Percentiles rank a stretch among this genome's conserved stretches.
Evolutionary conservation across 2,797 vertebrate species (phyloP).

Genomic region (Cryptoblepharus egeriae): DNA sequence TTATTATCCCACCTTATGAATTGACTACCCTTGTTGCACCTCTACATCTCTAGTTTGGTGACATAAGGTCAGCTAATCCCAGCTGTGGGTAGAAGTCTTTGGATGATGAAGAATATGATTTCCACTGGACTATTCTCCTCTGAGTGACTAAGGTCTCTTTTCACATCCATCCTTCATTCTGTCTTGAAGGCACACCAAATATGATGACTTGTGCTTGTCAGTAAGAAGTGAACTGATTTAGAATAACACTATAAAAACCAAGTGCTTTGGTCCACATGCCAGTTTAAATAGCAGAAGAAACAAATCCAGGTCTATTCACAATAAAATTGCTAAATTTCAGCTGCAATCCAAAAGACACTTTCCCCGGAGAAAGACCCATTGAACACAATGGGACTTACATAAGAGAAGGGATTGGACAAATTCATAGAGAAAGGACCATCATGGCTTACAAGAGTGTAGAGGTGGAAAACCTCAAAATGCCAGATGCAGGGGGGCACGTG

Average conservation of each 20-base stretch:
- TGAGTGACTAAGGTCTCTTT: neutral
- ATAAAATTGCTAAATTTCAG: too few relatives aligned
- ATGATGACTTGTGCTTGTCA: neutral
- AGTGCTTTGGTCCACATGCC: neutral
- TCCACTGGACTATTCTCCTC: neutral
- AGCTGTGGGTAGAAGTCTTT: conserved; percentile 17
- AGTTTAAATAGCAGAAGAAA: neutral
- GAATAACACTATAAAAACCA: neutral
- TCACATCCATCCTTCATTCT: conserved; percentile 6
- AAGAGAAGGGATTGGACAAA: too few relatives aligned
- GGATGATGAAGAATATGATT: conserved; percentile 15
- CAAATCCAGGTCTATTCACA: neutral
- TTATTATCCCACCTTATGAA: conserved; percentile 32
- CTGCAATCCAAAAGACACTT: too few relatives aligned
- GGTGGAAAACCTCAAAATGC: too few relatives aligned
- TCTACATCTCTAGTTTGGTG: conserved; percentile 22
- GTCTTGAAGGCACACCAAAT: neutral
- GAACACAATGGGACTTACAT: too few relatives aligned
- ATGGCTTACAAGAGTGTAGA: too few relatives aligned
- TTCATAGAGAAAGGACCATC: too few relatives aligned
- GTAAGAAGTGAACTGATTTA: neutral
- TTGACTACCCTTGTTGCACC: conserved; percentile 17
- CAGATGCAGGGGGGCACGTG: too few relatives aligned
- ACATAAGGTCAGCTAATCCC: conserved; percentile 34
- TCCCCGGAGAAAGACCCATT: too few relatives aligned